phyloP scores from a whole-genome alignment of 2,888 invertebrate genomes.

The Tiliacea aurago region DNA sequence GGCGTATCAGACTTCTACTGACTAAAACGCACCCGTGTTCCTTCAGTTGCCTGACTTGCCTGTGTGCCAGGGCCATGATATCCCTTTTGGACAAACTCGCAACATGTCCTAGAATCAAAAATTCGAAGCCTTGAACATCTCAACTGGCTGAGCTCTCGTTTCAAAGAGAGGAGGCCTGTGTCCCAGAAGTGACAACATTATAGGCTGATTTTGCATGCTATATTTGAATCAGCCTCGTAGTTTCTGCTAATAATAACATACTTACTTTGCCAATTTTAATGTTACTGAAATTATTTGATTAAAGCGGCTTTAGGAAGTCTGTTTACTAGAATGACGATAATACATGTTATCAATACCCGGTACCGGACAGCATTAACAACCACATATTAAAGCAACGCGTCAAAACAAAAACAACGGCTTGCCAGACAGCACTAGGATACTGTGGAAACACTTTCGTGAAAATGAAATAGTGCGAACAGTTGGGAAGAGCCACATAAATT shows the following conservation, averaged over 20 bases:
- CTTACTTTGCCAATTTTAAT: background rate
- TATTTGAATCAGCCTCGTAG: background rate
- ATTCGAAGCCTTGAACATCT: background rate
- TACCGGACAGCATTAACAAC: background rate
- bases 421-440: background rate
- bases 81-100: too few species aligned
- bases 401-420: background rate
- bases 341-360: too few species aligned
- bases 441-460: background rate
- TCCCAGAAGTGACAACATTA: too few species aligned
- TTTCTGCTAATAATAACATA: background rate
- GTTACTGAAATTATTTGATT: background rate
- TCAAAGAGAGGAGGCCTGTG: background rate
- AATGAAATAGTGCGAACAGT: constrained; percentile 7
- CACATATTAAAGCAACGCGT: background rate
- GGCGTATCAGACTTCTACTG: too few species aligned
- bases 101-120: background rate
- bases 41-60: too few species aligned
- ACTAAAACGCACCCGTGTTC: too few species aligned
- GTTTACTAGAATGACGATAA: background rate
- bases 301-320: background rate
- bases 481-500: background rate
- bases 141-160: background rate
- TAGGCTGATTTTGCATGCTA: too few species aligned
- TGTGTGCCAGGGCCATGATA: too few species aligned